Conservation (phyloP, 2,888 invertebrate species). For the Protonemura montana region DNA sequence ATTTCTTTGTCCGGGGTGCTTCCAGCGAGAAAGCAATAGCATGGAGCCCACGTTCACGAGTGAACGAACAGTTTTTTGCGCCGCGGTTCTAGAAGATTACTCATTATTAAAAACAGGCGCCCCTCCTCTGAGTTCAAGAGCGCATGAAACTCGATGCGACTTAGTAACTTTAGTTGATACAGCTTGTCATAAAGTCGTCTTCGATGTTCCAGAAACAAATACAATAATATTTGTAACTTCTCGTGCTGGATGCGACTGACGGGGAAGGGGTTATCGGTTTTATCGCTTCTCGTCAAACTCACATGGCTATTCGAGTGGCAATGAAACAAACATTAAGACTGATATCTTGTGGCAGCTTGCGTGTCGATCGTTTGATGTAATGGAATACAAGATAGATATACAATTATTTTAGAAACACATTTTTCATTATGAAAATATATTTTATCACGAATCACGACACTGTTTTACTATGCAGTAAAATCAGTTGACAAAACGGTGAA, state of each 20-base stretch:
- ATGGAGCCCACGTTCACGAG: not conserved
- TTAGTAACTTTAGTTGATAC: not conserved
- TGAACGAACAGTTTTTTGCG: not conserved
- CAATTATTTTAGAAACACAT: not conserved
- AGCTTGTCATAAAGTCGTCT: not conserved
- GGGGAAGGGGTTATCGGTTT: not conserved
- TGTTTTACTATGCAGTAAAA: not conserved
- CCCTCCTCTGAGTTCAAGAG: not conserved
- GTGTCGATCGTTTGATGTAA: not conserved
- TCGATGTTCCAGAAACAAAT: not conserved
- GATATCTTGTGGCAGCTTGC: not conserved
- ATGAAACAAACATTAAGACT: not conserved
- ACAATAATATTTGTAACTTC: not conserved
- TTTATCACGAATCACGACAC: not conserved
- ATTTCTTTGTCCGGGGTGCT: not conserved
- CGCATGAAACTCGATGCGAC: not conserved
- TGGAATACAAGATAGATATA: not conserved
- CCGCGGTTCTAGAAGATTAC: not conserved
- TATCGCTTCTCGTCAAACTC: not conserved
- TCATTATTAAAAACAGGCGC: conserved; percentile 4
- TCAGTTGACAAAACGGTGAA: not conserved
- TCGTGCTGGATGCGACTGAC: not conserved
- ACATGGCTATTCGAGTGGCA: not conserved
- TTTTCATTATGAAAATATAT: not conserved
- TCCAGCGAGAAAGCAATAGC: not conserved